Evolutionary conservation across 2,113 vertebrate genomes (phyloP), one percentile per base, ranked within the genome.

Genomic region (Cochlearius cochlearius): DNA sequence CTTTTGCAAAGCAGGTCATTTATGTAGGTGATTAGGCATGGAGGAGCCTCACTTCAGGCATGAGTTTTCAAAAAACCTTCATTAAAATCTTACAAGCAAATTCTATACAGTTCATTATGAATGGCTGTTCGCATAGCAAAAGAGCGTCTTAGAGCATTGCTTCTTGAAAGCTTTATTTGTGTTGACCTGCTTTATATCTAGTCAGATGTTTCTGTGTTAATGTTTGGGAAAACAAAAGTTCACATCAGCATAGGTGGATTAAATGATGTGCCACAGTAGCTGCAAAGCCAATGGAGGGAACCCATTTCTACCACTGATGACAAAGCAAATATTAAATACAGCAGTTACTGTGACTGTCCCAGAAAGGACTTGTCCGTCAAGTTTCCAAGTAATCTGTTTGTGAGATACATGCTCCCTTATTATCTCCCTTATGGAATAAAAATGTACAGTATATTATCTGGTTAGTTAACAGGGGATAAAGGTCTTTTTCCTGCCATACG

Each of bases 391-490:
- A 76, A 87, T 72, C 83, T 92, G 62, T 85, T 96, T 94, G 58
- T 95, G 90, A 96, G 90, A 80, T 60, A 83, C 0, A 0, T 86
- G 78, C 45, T 86, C 66, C 6, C 15, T 43, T 43, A 43, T 43
- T 43, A 6, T 71, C 79, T 94, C 52, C 66, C 45, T 85, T 94
- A 79, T 74, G 87, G 73, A 90, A 90, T 90, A 88, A 88, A 58
- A 87, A 47, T 75, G 47, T 78, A 9, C 68, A 95, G 47, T 78
- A 8, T 75, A 95, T 91, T 92, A 94, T 49, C 90, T 95, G 15
- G 26, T 89, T 79, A 87, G 53, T 85, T 96, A 82, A 72, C 90
- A 87, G 69, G 77, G 90, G 77, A 90, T 93, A 88, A 97, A 97
- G 92, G 93, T 94, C 93, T 88, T 91, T 91, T 78, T 63, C 67